Base-by-base conservation (phyloP, 1,140 invertebrate species). In the Calycopis cecrops region DNA sequence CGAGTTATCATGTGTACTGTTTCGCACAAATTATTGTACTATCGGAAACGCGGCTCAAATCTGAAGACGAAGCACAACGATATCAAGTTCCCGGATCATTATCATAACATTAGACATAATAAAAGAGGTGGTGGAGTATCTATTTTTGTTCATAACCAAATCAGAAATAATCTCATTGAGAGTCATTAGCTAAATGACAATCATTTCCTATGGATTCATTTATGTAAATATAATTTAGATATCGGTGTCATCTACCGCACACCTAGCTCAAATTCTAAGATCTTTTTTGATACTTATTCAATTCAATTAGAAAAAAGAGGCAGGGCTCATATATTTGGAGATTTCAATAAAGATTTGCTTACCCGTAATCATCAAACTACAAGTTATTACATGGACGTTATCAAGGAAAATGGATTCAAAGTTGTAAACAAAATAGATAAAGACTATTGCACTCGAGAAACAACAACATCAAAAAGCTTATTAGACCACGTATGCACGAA, bases 111-210 rank as follows among this genome's bases (percentile, higher is more conserved):
- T 10, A 57, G 63, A 42, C 42, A 7, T n/a, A 34, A 56, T 12
- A 58, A 18, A 33, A 59, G 49, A 48, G 62, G 62, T 11, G 64
- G 64, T 11, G 67, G 67, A 17, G 59, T 69, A 2, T 69, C 63
- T 1, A 65, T 65, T 21, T 60, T 58, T 55, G 48, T 59, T 1
- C 60, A 63, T n/a, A 44, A 14, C 12, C 40, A 16, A 44, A 44
- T 44, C 7, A 44, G 12, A 44, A 6, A 44, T 44, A 44, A n/a
- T 44, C 12, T 44, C 7, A 12, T n/a, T 44, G 10, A 14, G 12
- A 44, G 1, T 44, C 8, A 44, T 10, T 44, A 14, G 1, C 12
- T 14, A 44, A 44, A 44, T 44, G 42, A 44, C n/a, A 44, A 44
- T 17, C 12, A 44, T 17, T 16, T 44, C 2, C 11, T 44, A 12